phyloP scores from a whole-genome alignment of 1,140 invertebrate species.

The Bombus confusus region DNA sequence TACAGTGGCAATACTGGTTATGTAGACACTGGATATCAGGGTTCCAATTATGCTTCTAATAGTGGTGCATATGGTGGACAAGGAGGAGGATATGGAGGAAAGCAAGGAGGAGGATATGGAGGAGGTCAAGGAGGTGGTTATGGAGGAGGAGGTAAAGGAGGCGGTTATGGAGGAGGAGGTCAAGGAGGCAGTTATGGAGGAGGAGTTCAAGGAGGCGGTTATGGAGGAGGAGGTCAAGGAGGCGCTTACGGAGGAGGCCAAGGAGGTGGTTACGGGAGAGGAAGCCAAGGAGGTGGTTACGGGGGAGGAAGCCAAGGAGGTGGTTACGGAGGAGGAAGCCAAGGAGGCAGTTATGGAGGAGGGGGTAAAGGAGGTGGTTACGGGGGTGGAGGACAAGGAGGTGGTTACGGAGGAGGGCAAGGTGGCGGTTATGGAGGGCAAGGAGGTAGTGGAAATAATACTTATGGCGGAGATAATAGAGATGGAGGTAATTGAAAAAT shows the following conservation, averaged over 20 bases:
- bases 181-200: constrained; percentile 11
- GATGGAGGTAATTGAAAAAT: constrained; percentile 51
- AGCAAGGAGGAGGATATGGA: neutral
- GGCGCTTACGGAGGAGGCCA: neutral
- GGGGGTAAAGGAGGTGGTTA: constrained; percentile 12
- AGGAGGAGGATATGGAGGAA: constrained; percentile 37
- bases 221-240: constrained; percentile 15
- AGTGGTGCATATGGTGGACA: constrained; percentile 31
- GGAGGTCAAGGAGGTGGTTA: constrained; percentile 27
- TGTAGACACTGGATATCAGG: constrained; percentile 43
- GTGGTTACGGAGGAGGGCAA: constrained; percentile 25
- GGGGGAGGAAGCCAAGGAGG: constrained; percentile 26
- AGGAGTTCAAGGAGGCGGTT: constrained; percentile 26
- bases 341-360: constrained; percentile 3
- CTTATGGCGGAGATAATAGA: neutral
- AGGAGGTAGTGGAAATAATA: constrained; percentile 33
- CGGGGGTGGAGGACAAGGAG: constrained; percentile 25
- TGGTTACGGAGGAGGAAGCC: constrained; percentile 11
- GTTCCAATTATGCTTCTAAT: constrained; percentile 30
- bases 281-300: neutral
- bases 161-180: constrained; percentile 27
- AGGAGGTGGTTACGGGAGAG: no score
- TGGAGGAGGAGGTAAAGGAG: constrained; percentile 31
- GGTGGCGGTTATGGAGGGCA: constrained; percentile 20
- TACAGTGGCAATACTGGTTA: constrained; percentile 24